Evolutionary conservation across 2,113 vertebrate genomes (phyloP), one percentile per base, ranked within the genome.

Genomic region (Lucifuga dentata): DNA sequence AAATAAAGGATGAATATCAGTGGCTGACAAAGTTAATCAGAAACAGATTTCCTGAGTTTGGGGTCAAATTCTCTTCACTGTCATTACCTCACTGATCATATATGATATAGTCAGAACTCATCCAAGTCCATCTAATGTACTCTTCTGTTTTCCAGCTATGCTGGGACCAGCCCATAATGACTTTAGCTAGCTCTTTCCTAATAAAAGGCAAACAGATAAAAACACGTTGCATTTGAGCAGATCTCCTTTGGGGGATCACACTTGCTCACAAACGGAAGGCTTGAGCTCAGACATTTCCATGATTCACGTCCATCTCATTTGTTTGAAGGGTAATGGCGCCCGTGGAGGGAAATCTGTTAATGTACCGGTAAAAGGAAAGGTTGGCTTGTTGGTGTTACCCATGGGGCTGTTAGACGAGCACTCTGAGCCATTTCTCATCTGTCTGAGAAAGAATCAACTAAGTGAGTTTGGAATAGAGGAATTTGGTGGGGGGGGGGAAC

Each of bases 271-370:
- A 83, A 86, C 77, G 68, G 76, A 80, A 3, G 50, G 51, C 56
- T 38, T 2, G 60, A 48, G 40, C 5, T 36, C 16, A 74, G 64
- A 58, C 45, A 23, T 68, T 73, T 73, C 40, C 19, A 3, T 19
- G 32, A 66, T 67, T 43, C 61, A 23, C 17, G 52, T 64, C 8
- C 11, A 19, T 69, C 32, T 73, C 43, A 20, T 46, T 24, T 10
- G 4, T 3, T 11, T 23, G 13, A 35, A 63, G 32, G 63, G 51
- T 88, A 89, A 88, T 90, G 82, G 81, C 81, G 39, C 48, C 44
- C 35, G 17, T 43, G n/a, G 16, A 8, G 20, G 20, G 64, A 57
- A 45, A 74, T 78, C 60, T 26, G 49, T 24, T 86, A 87, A 84
- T 82, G 71, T 60, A 67, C 33, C 49, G 10, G 51, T 75, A 57